Conservation (phyloP, 1,140 invertebrate genomes). For the Wasmannia auropunctata region DNA sequence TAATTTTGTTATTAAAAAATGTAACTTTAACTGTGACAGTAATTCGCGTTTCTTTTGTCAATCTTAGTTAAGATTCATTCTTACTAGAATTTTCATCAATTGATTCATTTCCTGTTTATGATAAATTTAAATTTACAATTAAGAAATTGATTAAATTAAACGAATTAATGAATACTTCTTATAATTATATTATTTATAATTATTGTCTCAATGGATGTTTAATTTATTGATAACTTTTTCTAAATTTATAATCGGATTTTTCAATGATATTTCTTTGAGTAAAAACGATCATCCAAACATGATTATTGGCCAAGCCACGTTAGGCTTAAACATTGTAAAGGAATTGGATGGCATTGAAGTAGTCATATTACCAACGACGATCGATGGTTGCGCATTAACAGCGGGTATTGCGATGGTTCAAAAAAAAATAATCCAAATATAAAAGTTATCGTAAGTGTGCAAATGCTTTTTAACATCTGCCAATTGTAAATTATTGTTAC, state of each 20-base stretch:
- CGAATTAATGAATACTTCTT: too few relatives aligned
- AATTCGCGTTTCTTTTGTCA: too few relatives aligned
- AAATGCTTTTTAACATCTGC: too few relatives aligned
- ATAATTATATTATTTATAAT: not conserved
- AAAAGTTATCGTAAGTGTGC: not conserved
- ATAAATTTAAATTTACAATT: too few relatives aligned
- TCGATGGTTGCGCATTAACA: not conserved
- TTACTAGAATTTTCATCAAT: too few relatives aligned
- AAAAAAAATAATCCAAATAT: not conserved
- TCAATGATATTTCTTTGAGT: not conserved
- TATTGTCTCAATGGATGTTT: not conserved
- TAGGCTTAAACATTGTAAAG: not conserved
- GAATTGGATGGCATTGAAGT: not conserved
- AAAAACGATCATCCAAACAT: not conserved
- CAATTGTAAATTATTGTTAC: too few relatives aligned
- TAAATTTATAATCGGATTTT: not conserved
- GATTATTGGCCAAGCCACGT: not conserved
- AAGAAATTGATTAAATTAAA: too few relatives aligned
- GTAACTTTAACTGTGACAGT: too few relatives aligned
- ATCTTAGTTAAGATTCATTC: too few relatives aligned
- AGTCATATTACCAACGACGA: not conserved
- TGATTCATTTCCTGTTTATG: too few relatives aligned
- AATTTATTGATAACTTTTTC: not conserved
- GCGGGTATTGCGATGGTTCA: not conserved
- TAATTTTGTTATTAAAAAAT: too few relatives aligned